Evolutionary conservation across 2,888 invertebrate genomes (phyloP).

Genomic region (Coremacera marginata): DNA sequence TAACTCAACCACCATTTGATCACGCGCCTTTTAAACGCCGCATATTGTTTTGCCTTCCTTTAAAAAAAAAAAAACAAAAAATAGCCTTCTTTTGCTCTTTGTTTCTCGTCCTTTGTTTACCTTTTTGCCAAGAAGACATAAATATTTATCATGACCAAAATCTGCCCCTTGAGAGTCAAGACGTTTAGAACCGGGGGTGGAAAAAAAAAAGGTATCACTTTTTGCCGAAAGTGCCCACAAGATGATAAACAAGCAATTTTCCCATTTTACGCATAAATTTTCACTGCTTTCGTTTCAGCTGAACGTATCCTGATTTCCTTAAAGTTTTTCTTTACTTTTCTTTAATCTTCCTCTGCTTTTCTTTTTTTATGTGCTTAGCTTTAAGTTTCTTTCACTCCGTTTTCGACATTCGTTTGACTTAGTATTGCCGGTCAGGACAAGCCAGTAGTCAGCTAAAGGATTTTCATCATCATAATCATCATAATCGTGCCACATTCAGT

Average conservation of each 20-base stretch:
- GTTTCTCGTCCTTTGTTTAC: slow-evolving; percentile 37
- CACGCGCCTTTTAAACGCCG: neutral
- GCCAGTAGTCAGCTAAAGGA: neutral
- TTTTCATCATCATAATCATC: neutral
- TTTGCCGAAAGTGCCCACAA: neutral
- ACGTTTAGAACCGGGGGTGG: neutral
- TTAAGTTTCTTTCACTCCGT: neutral
- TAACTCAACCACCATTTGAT: neutral
- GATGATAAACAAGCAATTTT: slow-evolving; percentile 19
- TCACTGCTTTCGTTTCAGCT: neutral
- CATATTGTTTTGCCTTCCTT: slow-evolving; percentile 25
- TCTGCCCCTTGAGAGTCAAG: neutral
- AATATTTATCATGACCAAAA: slow-evolving; percentile 39
- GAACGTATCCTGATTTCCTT: neutral
- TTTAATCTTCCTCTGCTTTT: neutral
- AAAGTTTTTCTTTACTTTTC: neutral
- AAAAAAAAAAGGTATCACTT: neutral
- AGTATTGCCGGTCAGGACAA: neutral
- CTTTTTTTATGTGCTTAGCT: neutral
- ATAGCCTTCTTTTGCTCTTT: slow-evolving; percentile 1
- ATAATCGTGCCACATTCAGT: slow-evolving; percentile 42
- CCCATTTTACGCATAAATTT: slow-evolving; percentile 18
- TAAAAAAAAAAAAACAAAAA: too few species aligned
- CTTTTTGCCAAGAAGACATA: slow-evolving; percentile 39
- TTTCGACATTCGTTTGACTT: neutral